A percentile compares a stretch with the other conserved stretches of the same genome.
phyloP scores from a whole-genome alignment of 1,140 invertebrate genomes.

The Drosophila busckii region DNA sequence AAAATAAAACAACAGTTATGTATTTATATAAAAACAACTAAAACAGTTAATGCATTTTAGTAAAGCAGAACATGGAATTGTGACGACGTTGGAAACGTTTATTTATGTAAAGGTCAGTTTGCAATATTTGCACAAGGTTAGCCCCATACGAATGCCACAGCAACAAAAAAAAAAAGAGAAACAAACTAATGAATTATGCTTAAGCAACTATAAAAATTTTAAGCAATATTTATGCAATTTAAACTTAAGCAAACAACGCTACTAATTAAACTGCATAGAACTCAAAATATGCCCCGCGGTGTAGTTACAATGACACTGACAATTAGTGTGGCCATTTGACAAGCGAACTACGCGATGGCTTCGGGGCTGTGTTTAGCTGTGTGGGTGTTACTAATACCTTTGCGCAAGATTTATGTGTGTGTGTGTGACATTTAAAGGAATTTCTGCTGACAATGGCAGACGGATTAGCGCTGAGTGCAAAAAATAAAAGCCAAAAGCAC shows the following conservation, averaged over 20 bases:
- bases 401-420: too few species aligned
- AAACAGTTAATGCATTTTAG: constrained; percentile 50
- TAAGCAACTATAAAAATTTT: too few species aligned
- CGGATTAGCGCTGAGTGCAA: constrained; percentile 48
- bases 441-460: constrained; percentile 59
- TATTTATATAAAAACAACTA: constrained; percentile 32
- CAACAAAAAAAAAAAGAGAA: not conserved
- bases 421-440: constrained; percentile 57
- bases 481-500: constrained; percentile 17
- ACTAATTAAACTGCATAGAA: too few species aligned
- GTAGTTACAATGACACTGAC: constrained; percentile 32
- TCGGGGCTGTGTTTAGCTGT: not conserved
- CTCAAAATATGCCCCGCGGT: not conserved
- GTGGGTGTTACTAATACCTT: too few species aligned
- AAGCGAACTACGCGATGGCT: constrained; percentile 21
- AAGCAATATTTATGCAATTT: too few species aligned
- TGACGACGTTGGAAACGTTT: constrained; percentile 36
- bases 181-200: too few species aligned
- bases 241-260: too few species aligned
- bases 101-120: constrained; percentile 73
- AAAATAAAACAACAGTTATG: constrained; percentile 21
- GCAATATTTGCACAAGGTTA: constrained; percentile 72
- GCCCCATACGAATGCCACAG: constrained; percentile 28
- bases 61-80: constrained; percentile 34
- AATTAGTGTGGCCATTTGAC: constrained; percentile 25